phyloP scores from a whole-genome alignment of 2,113 vertebrate species.

The Bubo scandiacus region DNA sequence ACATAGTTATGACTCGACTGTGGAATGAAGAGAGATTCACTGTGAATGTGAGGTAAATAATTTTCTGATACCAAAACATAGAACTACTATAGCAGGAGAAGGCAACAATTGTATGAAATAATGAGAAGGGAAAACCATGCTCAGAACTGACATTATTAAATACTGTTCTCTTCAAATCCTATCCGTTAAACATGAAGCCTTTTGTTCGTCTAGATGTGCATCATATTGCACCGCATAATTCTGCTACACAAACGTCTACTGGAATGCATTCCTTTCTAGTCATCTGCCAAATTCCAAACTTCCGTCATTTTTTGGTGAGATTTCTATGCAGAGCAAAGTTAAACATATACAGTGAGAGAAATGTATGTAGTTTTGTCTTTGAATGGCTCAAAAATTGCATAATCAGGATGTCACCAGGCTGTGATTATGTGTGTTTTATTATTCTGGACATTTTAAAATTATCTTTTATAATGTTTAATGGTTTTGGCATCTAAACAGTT shows the following conservation, averaged over 20 bases:
- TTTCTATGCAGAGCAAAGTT: not conserved
- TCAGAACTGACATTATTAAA: not conserved
- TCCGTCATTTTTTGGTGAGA: not conserved
- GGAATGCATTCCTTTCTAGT: not conserved
- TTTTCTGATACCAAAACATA: not conserved
- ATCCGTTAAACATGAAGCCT: accelerated
- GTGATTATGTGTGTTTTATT: not conserved
- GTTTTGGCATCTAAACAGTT: not conserved
- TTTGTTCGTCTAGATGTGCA: not conserved
- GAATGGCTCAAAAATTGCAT: not conserved
- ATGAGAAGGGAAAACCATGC: not conserved
- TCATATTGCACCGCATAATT: accelerated
- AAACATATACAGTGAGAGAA: not conserved
- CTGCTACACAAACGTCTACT: not conserved
- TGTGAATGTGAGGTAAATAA: not conserved
- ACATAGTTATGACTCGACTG: not conserved
- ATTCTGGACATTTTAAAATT: not conserved
- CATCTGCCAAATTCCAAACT: not conserved
- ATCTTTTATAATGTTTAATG: not conserved
- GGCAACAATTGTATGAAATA: not conserved
- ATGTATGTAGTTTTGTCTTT: not conserved
- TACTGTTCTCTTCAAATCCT: not conserved
- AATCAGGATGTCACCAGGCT: not conserved
- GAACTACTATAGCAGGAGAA: not conserved
- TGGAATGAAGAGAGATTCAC: not conserved